phyloP scores from a whole-genome alignment of 1,140 invertebrate species.

The Ceratoteleas bidentatus region DNA sequence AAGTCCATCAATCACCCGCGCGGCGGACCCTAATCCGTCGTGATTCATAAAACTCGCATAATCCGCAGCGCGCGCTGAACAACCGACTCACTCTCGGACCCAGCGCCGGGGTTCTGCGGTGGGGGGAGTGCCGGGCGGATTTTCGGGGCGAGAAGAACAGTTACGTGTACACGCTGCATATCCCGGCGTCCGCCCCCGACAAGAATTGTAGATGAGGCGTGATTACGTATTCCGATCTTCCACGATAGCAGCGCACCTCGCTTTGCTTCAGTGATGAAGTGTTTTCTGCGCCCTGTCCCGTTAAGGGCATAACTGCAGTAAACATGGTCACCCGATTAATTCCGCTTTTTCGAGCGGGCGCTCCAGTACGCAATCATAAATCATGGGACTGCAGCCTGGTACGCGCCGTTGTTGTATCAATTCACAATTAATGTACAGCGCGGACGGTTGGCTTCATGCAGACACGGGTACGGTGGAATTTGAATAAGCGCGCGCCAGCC shows the following conservation, averaged over 20 bases:
- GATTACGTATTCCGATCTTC: conserved; percentile 78
- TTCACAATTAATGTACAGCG: conserved; percentile 63
- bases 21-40: conserved; percentile 48
- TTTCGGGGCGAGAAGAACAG: conserved; percentile 59
- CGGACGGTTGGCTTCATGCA: conserved; percentile 22
- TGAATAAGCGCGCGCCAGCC: conserved; percentile 12
- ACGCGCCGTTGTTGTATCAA: conserved; percentile 60
- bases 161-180: conserved; percentile 55
- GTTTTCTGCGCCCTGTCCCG: conserved; percentile 72
- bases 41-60: conserved; percentile 63
- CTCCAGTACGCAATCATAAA: conserved; percentile 57
- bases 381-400: conserved; percentile 47
- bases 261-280: conserved; percentile 73
- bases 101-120: too few species aligned
- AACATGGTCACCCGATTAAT: conserved; percentile 63
- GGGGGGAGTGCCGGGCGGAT: conserved; percentile 7
- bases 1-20: conserved; percentile 50
- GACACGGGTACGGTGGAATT: conserved; percentile 6
- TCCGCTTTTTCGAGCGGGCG: conserved; percentile 36
- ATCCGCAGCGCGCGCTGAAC: conserved; percentile 37
- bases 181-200: conserved; percentile 57
- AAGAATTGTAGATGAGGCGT: conserved; percentile 77
- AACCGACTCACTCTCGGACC: conserved; percentile 12
- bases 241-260: conserved; percentile 68
- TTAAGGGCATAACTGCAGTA: conserved; percentile 53